Evolutionary conservation across 1,140 invertebrate genomes (phyloP).

Genomic region (Drosophila quadrilineata): DNA sequence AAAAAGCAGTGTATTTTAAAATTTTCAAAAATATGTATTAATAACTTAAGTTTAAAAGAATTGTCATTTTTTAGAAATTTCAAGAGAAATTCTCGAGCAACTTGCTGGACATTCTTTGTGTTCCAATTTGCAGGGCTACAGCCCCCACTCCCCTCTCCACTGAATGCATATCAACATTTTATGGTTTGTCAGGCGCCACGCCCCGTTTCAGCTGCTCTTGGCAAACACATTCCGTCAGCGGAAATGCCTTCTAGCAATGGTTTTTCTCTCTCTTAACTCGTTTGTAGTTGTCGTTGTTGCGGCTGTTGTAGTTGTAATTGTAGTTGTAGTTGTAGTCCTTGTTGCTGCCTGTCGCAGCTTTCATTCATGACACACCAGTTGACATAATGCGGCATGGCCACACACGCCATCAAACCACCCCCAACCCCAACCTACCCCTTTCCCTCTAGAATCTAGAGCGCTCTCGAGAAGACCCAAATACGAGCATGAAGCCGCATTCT

Average conservation of each 20-base stretch:
- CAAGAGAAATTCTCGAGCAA: too few relatives aligned
- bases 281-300: constrained; percentile 30
- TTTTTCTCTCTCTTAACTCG: constrained; percentile 28
- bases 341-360: constrained; percentile 47
- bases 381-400: constrained; percentile 66
- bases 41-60: too few relatives aligned
- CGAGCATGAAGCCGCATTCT: too few relatives aligned
- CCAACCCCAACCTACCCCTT: not conserved
- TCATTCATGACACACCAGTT: constrained; percentile 67
- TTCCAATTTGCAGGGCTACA: too few relatives aligned
- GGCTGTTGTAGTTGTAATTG: constrained; percentile 19
- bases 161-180: too few relatives aligned
- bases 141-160: too few relatives aligned
- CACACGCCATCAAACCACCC: constrained; percentile 19
- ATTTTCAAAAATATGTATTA: too few relatives aligned
- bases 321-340: constrained; percentile 22
- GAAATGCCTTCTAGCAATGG: constrained; percentile 35
- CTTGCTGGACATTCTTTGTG: too few relatives aligned
- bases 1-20: too few relatives aligned
- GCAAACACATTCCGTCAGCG: constrained; percentile 34
- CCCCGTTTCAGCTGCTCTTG: constrained; percentile 3
- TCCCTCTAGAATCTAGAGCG: too few relatives aligned
- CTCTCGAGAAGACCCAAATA: not conserved
- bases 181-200: constrained; percentile 6
- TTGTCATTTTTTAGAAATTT: too few relatives aligned